Conservation (phyloP, 92 coral and sea anemone genomes). For the Palythoa grandiflora region DNA sequence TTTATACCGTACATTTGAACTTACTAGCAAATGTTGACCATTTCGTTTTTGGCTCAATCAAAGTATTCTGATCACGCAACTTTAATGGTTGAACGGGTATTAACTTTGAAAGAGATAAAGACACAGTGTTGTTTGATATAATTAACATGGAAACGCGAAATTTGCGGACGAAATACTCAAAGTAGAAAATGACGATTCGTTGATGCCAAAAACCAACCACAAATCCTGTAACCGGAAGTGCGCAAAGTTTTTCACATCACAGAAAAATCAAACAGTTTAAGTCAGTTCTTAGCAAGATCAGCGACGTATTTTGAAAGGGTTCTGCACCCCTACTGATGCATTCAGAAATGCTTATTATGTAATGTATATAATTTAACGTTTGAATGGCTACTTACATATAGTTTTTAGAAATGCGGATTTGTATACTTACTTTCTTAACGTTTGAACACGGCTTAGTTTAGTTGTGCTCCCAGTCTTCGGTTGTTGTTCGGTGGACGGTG, state of each 20-base stretch:
- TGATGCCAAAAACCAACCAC: constrained; percentile 11
- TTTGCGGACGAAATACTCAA: constrained; percentile 10
- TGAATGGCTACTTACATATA: neutral
- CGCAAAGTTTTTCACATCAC: constrained; percentile 32
- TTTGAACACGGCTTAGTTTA: constrained; percentile 71
- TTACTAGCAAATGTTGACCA: neutral
- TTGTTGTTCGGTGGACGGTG: constrained; percentile 25
- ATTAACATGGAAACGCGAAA: neutral
- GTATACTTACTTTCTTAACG: constrained; percentile 75
- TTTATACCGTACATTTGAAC: neutral
- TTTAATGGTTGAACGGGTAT: neutral
- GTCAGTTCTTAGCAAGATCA: neutral
- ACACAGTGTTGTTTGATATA: neutral
- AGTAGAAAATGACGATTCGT: constrained; percentile 30
- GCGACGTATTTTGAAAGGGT: neutral
- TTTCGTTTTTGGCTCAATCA: neutral
- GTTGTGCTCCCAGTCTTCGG: constrained; percentile 20
- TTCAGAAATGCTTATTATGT: neutral
- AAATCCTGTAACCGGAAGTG: constrained; percentile 68
- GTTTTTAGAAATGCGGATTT: neutral
- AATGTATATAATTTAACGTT: neutral
- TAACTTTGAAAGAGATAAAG: neutral
- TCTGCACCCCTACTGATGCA: neutral
- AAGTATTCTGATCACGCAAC: neutral
- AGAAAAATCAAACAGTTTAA: neutral